These are phyloP conservation scores for Alouatta palliata DNA, from an alignment of 2,113 vertebrate genomes.

Conservation along the genomic window DNA sequence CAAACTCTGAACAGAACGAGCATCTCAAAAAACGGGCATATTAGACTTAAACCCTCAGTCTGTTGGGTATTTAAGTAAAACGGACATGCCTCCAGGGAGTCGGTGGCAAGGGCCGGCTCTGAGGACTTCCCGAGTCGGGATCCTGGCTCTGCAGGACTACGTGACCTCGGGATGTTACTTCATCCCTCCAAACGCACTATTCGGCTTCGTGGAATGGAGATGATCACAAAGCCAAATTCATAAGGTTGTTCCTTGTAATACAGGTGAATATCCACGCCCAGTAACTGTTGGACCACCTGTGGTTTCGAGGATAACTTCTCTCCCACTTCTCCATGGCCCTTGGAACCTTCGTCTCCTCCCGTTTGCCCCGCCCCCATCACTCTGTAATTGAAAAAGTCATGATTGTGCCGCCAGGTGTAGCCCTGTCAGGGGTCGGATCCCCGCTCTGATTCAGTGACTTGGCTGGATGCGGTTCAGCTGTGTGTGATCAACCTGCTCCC, in stretches of 20 bases:
- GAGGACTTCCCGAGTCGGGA: no score
- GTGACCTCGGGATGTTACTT: no score
- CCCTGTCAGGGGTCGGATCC: neutral
- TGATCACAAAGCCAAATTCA: fast-evolving
- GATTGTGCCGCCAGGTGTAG: no score
- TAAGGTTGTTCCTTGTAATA: no score
- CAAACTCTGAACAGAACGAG: neutral
- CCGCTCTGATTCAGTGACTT: neutral
- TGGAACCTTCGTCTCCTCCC: neutral
- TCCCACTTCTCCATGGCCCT: neutral
- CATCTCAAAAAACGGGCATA: neutral
- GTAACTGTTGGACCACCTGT: fast-evolving
- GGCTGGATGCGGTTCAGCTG: neutral
- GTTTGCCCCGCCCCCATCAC: no score
- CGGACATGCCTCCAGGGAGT: neutral
- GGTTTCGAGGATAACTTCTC: no score
- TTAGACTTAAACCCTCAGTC: neutral
- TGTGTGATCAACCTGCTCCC: neutral
- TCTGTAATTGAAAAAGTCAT: neutral
- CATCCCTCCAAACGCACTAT: neutral
- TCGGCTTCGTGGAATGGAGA: neutral
- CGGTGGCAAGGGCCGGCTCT: neutral
- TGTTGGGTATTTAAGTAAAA: neutral
- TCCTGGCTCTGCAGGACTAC: neutral
- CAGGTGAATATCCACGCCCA: fast-evolving